Percentiles rank a stretch among this genome's conserved stretches.
phyloP scores from a whole-genome alignment of 2,888 invertebrate genomes.

The Stenoptilia bipunctidactyla region DNA sequence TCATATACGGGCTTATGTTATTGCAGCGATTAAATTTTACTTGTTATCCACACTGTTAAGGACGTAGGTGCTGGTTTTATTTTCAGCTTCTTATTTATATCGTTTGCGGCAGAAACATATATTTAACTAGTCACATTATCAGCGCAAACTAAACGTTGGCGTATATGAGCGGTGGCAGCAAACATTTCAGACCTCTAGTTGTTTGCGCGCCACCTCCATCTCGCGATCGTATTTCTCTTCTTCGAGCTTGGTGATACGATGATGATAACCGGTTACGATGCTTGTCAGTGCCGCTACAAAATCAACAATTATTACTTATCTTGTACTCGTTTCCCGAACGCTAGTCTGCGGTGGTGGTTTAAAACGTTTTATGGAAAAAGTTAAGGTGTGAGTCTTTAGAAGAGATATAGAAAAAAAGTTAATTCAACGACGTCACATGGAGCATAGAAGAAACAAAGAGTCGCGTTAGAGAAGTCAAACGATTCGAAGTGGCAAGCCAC shows the following conservation, averaged over 20 bases:
- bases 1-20: constrained; percentile 47
- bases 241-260: constrained; percentile 85
- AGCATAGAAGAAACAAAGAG: constrained; percentile 40
- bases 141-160: constrained; percentile 63
- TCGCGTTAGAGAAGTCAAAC: constrained; percentile 47
- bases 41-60: constrained; percentile 68
- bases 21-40: constrained; percentile 53
- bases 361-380: constrained; percentile 35
- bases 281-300: constrained; percentile 76
- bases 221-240: constrained; percentile 98
- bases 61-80: constrained; percentile 39
- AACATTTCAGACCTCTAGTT: constrained; percentile 88
- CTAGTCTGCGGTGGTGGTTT: constrained; percentile 21
- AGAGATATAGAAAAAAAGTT: constrained; percentile 37
- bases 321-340: constrained; percentile 19
- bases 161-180: constrained; percentile 44
- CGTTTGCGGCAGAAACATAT: constrained; percentile 57
- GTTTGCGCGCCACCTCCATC: constrained; percentile 95
- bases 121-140: constrained; percentile 61
- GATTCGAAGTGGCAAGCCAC: constrained; percentile 22
- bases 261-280: constrained; percentile 83
- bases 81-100: constrained; percentile 41
- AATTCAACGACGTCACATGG: constrained; percentile 44
- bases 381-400: constrained; percentile 38
- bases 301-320: constrained; percentile 53